Base-by-base conservation (phyloP, 2,888 invertebrate genomes). In the Eupeodes latifasciatus region DNA sequence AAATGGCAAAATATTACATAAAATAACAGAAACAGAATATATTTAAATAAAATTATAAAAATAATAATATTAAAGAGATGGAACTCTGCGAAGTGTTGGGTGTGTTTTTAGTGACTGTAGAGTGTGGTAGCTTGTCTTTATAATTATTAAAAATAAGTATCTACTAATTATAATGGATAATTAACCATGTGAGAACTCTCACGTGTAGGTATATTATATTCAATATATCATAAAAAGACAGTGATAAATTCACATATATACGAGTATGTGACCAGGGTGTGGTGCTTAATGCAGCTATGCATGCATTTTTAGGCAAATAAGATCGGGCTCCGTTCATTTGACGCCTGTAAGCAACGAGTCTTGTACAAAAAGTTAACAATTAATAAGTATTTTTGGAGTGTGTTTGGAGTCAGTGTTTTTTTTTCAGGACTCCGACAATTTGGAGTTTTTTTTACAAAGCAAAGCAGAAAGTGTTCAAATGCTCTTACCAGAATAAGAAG, bases 91-190 rank as follows among this genome's bases (percentile, higher is more conserved):
- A 69, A 66, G 61, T 80, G 77, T 81, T 0, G n/a, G 57, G 49
- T 82, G 72, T 67, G 9, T 67, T 16, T 47, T 64, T 67, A n/a
- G 34, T 84, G 81, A 87, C 79, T 87, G 83, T 77, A 34, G 51
- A 59, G 62, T 79, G 34, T 80, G 14, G 11, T 16, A 51, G 53
- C 62, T 76, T 10, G 64, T 27, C 44, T 61, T 47, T 53, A 34
- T 55, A 6, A 16, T 34, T 62, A 4, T 34, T 16, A 16, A 19
- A 12, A 53, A 67, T 53, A 69, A 53, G 12, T 55, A 71, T 19
- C 6, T 61, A 40, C 34, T 59, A 59, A 14, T 14, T 27, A 27
- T 27, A 27, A 27, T 27, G 2, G 27, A 27, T 27, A 27, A 27
- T 40, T 16, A 40, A 1, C 12, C 59, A 59, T 62, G 62, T 11